These are phyloP conservation scores for Perdita meconis DNA, from an alignment of 2,888 invertebrate genomes.

Conservation along the genomic window DNA sequence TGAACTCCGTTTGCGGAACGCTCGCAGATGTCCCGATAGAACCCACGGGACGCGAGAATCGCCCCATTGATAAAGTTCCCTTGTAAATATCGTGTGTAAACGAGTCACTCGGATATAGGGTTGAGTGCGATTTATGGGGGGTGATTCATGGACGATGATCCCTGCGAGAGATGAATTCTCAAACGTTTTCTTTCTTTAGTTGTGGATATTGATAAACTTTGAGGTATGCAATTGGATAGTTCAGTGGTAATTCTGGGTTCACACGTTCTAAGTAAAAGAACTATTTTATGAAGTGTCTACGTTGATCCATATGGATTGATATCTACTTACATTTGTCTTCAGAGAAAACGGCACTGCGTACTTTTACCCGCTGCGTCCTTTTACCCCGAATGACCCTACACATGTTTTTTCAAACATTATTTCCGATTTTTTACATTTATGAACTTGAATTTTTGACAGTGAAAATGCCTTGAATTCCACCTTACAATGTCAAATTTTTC, in stretches of 20 bases:
- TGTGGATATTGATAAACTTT: neutral
- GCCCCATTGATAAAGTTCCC: conserved; percentile 23
- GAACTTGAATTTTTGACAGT: too few relatives aligned
- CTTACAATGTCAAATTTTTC: too few relatives aligned
- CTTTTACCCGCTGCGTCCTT: too few relatives aligned
- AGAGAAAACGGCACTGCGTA: too few relatives aligned
- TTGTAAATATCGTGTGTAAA: conserved; percentile 30
- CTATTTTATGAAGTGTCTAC: too few relatives aligned
- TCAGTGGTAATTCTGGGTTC: too few relatives aligned
- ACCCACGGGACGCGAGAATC: conserved; percentile 13
- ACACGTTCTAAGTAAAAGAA: neutral
- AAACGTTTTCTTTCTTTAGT: neutral
- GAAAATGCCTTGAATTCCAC: too few relatives aligned
- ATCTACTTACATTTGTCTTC: too few relatives aligned
- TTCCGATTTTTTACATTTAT: too few relatives aligned
- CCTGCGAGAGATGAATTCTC: neutral
- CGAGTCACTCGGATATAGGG: conserved; percentile 10
- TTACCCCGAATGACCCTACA: too few relatives aligned
- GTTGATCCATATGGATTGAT: too few relatives aligned
- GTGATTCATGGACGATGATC: conserved; percentile 7
- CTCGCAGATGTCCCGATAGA: conserved; percentile 16
- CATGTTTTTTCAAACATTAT: too few relatives aligned
- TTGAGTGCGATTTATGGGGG: neutral
- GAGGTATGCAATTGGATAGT: neutral
- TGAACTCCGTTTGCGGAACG: neutral